Evolutionary conservation across 2,797 vertebrate species (phyloP).

Genomic region (Acanthurus lineatus): DNA sequence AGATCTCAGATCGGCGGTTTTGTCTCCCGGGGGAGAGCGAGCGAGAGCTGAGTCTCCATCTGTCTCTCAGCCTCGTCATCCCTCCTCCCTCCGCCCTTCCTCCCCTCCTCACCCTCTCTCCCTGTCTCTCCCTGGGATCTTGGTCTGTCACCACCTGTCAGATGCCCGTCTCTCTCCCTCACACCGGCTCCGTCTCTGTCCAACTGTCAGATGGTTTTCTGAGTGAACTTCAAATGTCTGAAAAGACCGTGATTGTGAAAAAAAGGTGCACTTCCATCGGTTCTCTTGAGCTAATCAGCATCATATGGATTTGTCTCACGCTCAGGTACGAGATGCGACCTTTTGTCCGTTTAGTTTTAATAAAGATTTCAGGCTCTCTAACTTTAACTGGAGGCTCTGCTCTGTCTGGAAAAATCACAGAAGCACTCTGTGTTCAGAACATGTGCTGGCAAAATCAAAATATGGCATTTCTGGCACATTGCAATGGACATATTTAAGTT

Average conservation of each 20-base stretch:
- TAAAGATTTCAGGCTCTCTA: background rate
- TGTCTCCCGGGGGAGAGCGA: conserved; percentile 60
- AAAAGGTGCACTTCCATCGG: background rate
- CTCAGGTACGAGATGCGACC: background rate
- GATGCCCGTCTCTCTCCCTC: conserved; percentile 57
- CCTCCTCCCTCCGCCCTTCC: conserved; percentile 42
- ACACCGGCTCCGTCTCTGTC: conserved; percentile 39
- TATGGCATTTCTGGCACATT: background rate
- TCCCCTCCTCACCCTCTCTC: conserved; percentile 21
- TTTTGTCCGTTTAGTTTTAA: background rate
- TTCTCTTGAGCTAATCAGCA: background rate
- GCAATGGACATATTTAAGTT: background rate
- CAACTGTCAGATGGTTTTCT: conserved; percentile 58
- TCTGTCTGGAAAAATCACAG: background rate
- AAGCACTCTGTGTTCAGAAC: background rate
- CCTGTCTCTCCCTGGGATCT: conserved; percentile 61
- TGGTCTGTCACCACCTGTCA: conserved; percentile 81
- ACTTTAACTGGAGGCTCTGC: background rate
- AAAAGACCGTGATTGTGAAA: conserved; percentile 29
- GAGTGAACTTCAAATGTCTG: conserved; percentile 48
- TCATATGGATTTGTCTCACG: background rate
- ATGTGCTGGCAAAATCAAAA: background rate
- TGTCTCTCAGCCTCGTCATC: conserved; percentile 73
- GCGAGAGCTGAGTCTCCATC: conserved; percentile 76
- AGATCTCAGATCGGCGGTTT: conserved; percentile 71